phyloP scores from a whole-genome alignment of 2,113 vertebrate species.

The Cryptomyrus ogoouensis region DNA sequence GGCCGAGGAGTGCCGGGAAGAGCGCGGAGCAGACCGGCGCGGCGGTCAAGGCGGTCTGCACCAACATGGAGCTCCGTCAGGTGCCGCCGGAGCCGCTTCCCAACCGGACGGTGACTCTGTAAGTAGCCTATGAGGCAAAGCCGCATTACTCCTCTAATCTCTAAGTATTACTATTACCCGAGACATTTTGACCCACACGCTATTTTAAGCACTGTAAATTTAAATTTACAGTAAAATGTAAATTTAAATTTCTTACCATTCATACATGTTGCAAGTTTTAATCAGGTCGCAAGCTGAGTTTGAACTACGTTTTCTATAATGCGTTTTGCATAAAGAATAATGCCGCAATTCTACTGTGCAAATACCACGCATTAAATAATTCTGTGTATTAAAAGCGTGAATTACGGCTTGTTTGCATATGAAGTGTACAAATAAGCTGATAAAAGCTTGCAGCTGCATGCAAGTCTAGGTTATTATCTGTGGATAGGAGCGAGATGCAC shows the following conservation, averaged over 20 bases:
- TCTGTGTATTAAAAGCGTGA: background rate
- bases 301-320: background rate
- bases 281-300: background rate
- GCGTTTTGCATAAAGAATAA: background rate
- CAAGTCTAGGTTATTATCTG: background rate
- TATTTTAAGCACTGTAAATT: background rate
- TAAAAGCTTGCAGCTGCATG: background rate
- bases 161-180: background rate
- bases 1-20: constrained; percentile 44
- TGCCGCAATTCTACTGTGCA: background rate
- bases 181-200: background rate
- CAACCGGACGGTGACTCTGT: constrained; percentile 86
- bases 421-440: background rate
- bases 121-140: constrained; percentile 58
- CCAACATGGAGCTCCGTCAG: constrained; percentile 78
- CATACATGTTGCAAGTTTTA: background rate
- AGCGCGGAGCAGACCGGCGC: constrained; percentile 37
- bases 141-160: background rate
- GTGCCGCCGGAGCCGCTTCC: constrained; percentile 73
- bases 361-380: background rate
- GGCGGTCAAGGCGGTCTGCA: constrained; percentile 77
- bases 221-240: background rate
- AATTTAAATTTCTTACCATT: background rate
- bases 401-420: background rate
- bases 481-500: background rate